Conservation (phyloP, 2,113 vertebrate genomes). For the Chaetops frenatus region DNA sequence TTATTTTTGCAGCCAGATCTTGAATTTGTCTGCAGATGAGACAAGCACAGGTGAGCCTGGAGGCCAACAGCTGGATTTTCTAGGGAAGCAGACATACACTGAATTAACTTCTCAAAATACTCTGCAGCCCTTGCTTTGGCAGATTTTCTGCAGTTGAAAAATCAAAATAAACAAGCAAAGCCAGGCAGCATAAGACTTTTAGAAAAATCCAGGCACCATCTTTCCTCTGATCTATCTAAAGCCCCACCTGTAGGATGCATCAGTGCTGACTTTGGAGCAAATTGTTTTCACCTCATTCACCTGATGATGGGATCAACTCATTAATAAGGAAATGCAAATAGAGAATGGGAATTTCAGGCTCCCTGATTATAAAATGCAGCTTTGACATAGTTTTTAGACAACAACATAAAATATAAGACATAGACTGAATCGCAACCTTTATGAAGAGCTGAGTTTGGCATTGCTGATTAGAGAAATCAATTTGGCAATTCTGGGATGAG, state of each 20-base stretch:
- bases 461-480: not conserved
- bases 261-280: not conserved
- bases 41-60: not conserved
- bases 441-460: not conserved
- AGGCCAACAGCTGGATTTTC: not conserved
- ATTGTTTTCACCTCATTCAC: not conserved
- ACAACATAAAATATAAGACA: not conserved
- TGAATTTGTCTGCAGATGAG: not conserved
- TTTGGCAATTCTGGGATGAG: not conserved
- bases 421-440: not conserved
- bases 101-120: not conserved
- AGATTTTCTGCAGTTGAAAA: not conserved
- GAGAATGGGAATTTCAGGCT: not conserved
- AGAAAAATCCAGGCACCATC: not conserved
- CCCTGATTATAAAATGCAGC: not conserved
- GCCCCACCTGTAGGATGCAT: too few species aligned
- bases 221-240: not conserved
- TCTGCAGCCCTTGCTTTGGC: not conserved
- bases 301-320: not conserved
- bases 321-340: not conserved
- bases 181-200: not conserved
- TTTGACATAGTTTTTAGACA: not conserved
- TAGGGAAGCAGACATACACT: not conserved
- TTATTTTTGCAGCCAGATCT: not conserved
- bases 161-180: not conserved